Base-by-base conservation (phyloP, 1,140 invertebrate genomes). In the Drosophila guanche region DNA sequence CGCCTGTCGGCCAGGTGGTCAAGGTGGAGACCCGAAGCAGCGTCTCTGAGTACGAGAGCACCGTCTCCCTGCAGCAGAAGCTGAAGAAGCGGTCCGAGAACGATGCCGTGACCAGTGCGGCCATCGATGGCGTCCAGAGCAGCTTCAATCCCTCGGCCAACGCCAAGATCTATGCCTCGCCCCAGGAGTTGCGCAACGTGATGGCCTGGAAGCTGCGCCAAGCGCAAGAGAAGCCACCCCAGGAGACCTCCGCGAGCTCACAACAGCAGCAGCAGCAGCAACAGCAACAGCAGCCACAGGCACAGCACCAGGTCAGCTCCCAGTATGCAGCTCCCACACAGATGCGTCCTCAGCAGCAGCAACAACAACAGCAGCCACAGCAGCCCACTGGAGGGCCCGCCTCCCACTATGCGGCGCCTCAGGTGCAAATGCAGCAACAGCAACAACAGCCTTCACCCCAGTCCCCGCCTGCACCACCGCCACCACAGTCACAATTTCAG, bases 141-240 rank as follows among this genome's bases (percentile, higher is more conserved):
- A 97, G 96, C 75, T 98, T 98, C 92, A 94, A 95, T 68, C 97
- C 97, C 0, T 93, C 95, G 41, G 95, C 96, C 70, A 95, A 93
- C 92, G 96, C 97, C 54, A 97, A 97, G 90, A 92, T 98, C 37
- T 98, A 98, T 91, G 97, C 97, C 5, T 96, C 96, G 40, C 97
- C 97, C 6, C 95, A 96, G 81, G 96, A 96, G 86, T 93, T 97
- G 72, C 96, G 95, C 77, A 94, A 94, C 23, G 95, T 97, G 14
- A 96, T 95, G 3, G 97, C 96, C 88, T 93, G 95, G 88, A 90
- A 90, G 50, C 23, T 90, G 61, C 70, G 90, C 0, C 90, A 90
- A 61, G 77, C 81, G 29, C 66, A 84, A 52, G 77, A 85, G 45
- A 85, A 88, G 56, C 48, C 66, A 6, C 6, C 46, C 27, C 74